Evolutionary conservation across 2,113 vertebrate genomes (phyloP).

Genomic region (Trinectes maculatus): DNA sequence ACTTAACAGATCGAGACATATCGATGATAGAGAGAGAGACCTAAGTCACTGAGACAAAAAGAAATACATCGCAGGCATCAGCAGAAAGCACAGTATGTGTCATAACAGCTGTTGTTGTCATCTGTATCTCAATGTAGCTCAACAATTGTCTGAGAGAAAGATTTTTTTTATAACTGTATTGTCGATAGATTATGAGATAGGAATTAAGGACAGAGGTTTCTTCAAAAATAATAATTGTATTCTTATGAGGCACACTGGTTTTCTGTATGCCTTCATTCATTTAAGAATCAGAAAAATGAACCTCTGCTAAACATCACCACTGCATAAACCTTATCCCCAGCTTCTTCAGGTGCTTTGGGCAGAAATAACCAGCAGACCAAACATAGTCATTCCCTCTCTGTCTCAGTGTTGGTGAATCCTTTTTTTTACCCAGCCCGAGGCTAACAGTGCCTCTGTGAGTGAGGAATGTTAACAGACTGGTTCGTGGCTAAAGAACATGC

Average conservation of each 20-base stretch:
- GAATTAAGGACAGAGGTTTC: too few relatives aligned
- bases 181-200: too few relatives aligned
- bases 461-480: constrained; percentile 32
- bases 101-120: background rate
- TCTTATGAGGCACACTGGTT: too few relatives aligned
- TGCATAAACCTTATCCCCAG: too few relatives aligned
- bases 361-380: background rate
- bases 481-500: constrained; percentile 12
- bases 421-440: constrained; percentile 18
- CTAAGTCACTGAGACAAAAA: constrained; percentile 11
- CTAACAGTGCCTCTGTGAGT: background rate
- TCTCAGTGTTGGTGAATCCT: constrained; percentile 8
- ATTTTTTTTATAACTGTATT: too few relatives aligned
- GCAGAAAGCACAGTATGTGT: background rate
- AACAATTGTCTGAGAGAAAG: background rate
- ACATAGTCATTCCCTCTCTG: background rate
- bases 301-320: background rate
- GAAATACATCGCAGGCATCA: background rate
- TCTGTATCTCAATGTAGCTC: background rate
- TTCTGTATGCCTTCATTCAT: background rate
- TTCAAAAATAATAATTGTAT: too few relatives aligned
- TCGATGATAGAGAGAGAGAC: background rate
- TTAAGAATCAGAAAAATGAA: background rate
- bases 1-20: background rate
- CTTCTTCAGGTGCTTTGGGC: background rate